phyloP scores from a whole-genome alignment of 2,888 invertebrate genomes.

The Lepidochrysops patricia region DNA sequence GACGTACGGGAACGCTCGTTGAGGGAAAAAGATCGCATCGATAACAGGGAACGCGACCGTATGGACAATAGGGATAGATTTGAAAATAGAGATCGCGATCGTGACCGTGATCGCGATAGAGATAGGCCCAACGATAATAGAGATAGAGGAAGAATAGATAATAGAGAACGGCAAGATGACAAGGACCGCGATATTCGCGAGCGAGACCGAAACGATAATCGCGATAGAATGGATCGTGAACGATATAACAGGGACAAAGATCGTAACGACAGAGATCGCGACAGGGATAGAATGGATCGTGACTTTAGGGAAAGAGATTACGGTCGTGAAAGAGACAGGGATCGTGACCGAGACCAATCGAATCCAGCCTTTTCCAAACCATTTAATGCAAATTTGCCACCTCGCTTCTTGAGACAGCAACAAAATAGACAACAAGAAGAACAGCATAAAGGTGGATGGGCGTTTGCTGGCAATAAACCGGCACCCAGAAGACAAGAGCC shows the following conservation, averaged over 20 bases:
- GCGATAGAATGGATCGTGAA: constrained; percentile 35
- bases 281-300: constrained; percentile 43
- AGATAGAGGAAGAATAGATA: constrained; percentile 34
- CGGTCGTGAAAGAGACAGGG: constrained; percentile 26
- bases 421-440: constrained; percentile 69
- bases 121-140: constrained; percentile 31
- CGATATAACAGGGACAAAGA: constrained; percentile 33
- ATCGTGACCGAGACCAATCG: constrained; percentile 53
- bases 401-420: constrained; percentile 88
- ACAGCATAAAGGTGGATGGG: constrained; percentile 60
- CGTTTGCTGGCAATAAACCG: constrained; percentile 48
- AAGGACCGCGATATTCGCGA: constrained; percentile 43
- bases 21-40: constrained; percentile 41
- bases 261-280: constrained; percentile 31
- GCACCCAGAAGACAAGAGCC: constrained; percentile 56
- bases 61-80: constrained; percentile 27
- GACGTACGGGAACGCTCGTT: constrained; percentile 36
- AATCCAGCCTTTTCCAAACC: constrained; percentile 80
- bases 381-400: constrained; percentile 89
- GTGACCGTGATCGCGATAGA: constrained; percentile 32
- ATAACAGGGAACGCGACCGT: constrained; percentile 34
- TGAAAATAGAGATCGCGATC: constrained; percentile 32
- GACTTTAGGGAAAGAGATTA: constrained; percentile 38
- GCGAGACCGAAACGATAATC: constrained; percentile 47
- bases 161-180: constrained; percentile 34